phyloP scores from a whole-genome alignment of 2,113 vertebrate genomes.

The Chinchilla lanigera region DNA sequence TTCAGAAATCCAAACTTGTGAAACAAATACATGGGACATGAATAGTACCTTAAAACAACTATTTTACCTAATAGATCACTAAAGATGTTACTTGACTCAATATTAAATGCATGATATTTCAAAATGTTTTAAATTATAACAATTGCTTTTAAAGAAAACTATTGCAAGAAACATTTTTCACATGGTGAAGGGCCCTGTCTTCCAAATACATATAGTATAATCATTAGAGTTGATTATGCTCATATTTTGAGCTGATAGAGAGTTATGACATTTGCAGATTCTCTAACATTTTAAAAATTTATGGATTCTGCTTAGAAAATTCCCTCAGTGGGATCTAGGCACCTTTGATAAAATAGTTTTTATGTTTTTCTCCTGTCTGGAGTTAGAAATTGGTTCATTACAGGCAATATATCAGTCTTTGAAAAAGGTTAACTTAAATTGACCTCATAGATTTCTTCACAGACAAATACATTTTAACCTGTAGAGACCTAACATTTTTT shows the following conservation, averaged over 20 bases:
- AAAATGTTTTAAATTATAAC: background rate
- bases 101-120: background rate
- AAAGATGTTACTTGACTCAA: background rate
- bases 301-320: constrained; percentile 13
- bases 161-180: background rate
- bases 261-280: constrained; percentile 40
- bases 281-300: constrained; percentile 18
- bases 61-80: background rate
- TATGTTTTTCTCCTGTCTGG: constrained; percentile 25
- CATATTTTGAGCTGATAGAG: constrained; percentile 1
- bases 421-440: constrained; percentile 53
- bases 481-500: background rate
- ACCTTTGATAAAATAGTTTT: constrained; percentile 45
- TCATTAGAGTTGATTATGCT: background rate
- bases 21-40: background rate
- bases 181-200: background rate
- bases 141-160: background rate
- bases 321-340: background rate
- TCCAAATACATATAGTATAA: background rate
- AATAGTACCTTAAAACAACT: background rate
- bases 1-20: background rate
- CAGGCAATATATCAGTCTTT: background rate
- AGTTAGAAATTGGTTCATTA: constrained; percentile 36
- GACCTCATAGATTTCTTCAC: constrained; percentile 51
- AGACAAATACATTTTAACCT: constrained; percentile 45